phyloP scores from a whole-genome alignment of 2,113 vertebrate species.

The Jaculus jaculus region DNA sequence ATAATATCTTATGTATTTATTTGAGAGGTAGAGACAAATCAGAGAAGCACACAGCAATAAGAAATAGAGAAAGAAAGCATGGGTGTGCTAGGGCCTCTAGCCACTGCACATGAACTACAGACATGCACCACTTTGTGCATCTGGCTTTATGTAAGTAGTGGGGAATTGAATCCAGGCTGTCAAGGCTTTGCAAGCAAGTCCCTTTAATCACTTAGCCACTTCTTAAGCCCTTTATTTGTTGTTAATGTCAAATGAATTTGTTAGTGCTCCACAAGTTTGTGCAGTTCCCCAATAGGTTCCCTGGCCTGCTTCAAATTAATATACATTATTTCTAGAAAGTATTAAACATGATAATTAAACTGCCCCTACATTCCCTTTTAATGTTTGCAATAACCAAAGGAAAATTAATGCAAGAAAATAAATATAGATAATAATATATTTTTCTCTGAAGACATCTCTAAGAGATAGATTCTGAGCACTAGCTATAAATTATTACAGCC shows the following conservation, averaged over 20 bases:
- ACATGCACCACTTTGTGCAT: too few relatives aligned
- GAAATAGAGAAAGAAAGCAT: too few relatives aligned
- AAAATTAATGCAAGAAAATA: conserved; percentile 66
- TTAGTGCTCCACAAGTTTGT: neutral
- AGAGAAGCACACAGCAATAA: too few relatives aligned
- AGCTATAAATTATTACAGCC: conserved; percentile 40
- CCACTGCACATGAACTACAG: too few relatives aligned
- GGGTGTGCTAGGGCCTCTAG: too few relatives aligned
- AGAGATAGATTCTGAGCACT: conserved; percentile 2
- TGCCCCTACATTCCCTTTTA: conserved; percentile 58
- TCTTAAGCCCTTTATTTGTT: conserved; percentile 2
- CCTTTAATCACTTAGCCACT: too few relatives aligned
- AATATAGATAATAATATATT: conserved; percentile 63
- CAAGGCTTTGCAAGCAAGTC: too few relatives aligned
- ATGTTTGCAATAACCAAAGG: conserved; percentile 49
- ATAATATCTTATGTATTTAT: too few relatives aligned
- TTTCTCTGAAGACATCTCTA: conserved; percentile 40
- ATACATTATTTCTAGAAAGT: conserved; percentile 63
- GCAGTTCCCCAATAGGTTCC: conserved; percentile 59
- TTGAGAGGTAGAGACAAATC: too few relatives aligned
- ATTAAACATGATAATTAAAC: conserved; percentile 66
- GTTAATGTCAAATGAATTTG: conserved; percentile 44
- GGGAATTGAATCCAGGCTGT: too few relatives aligned
- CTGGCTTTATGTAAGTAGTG: too few relatives aligned
- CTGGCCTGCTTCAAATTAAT: conserved; percentile 69